Conservation (phyloP, 2,797 vertebrate genomes). For the Manis javanica region DNA sequence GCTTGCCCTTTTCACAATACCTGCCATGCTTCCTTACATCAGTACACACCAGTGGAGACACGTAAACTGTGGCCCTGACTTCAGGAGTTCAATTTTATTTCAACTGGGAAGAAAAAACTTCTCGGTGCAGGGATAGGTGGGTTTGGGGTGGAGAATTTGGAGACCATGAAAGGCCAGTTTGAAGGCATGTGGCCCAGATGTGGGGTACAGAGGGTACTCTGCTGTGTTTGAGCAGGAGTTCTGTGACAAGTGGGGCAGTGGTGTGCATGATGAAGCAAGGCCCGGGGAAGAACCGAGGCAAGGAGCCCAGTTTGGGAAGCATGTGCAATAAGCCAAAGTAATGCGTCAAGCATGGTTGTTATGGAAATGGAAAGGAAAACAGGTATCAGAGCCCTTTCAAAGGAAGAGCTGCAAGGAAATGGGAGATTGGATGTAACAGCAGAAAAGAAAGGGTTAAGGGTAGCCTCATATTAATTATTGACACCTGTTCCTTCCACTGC, state of each 20-base stretch:
- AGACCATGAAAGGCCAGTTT: neutral
- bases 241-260: neutral
- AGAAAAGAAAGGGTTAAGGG: neutral
- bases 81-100: neutral
- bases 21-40: neutral
- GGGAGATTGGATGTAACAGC: neutral
- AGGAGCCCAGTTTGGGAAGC: neutral
- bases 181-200: too few species aligned
- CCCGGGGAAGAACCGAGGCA: neutral
- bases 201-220: neutral
- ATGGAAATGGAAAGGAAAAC: neutral
- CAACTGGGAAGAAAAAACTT: neutral
- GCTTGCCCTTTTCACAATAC: neutral
- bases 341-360: neutral
- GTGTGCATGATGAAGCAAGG: neutral
- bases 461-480: neutral
- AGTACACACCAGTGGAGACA: neutral
- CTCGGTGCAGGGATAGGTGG: neutral
- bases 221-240: neutral
- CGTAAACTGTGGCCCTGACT: too few species aligned
- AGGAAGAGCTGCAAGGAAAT: neutral
- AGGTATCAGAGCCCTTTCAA: neutral
- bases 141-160: neutral
- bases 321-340: neutral
- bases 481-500: neutral